Evolutionary conservation across 2,113 vertebrate species (phyloP), one percentile per base, ranked within the genome.

Genomic region (Acanthochromis polyacanthus): DNA sequence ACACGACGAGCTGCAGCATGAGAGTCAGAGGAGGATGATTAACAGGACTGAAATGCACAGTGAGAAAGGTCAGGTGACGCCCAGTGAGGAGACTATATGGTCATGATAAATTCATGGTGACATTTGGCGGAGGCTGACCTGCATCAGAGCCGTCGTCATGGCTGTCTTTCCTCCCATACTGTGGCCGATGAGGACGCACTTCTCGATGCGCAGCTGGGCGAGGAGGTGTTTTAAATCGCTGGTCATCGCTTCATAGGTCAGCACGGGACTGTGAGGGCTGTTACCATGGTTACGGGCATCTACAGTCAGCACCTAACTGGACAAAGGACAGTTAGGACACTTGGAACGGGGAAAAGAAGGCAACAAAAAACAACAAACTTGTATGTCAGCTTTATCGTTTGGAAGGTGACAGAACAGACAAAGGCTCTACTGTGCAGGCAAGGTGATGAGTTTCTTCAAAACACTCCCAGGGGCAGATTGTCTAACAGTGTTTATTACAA

Each of bases 131-230:
- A 36, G 0, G 12, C 95, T 32, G 32, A 98, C 98, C 96, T 93
- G 94, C 1, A 95, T 95, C 70, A 99, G 90, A 8, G 98, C 96
- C 8, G 96, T 88, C 0, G 93, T 88, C 98, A 99, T 99, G 78
- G 97, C 98, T 0, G 97, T 97, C 84, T 97, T 99, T 60, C 98
- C 98, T n/a, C 98, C 98, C 98, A 99, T 98, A 93, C 98, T 99
- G 91, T 99, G 98, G 28, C 98, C 98, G 46, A 99, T 75, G 2
- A 99, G 91, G 88, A 98, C 90, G 16, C 97, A 97, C 86, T 95
- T 96, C 40, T 84, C 75, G 23, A 99, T 94, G 74, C 71, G 95
- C 80, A 98, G 93, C 90, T 89, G 93, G 52, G 56, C 57, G 32
- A 99, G 93, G 22, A 99, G 95, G 40, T 95, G 93, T 71, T 94